Base-by-base conservation (phyloP, 2,888 invertebrate genomes). In the Epsilonema sp. region DNA sequence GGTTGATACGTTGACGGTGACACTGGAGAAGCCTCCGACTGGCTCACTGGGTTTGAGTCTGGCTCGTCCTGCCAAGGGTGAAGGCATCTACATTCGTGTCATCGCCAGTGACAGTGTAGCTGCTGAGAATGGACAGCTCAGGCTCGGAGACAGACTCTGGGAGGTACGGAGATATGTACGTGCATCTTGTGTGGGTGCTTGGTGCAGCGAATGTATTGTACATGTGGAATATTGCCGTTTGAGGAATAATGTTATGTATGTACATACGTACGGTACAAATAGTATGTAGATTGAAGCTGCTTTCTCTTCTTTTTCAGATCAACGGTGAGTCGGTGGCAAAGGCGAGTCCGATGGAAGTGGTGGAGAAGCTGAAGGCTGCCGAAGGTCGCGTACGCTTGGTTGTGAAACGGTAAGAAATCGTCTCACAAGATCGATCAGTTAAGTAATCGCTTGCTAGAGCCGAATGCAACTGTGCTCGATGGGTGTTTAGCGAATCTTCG, bases 81-180 rank as follows among this genome's bases (percentile, higher is more conserved):
- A 49, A 59, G 44, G 48, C 4, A 48, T 49, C 21, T 49, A 46
- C 26, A 37, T 49, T 16, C 37, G 47, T 39, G 56, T 51, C 46
- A 62, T 63, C 42, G 55, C 57, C 19, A 49, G 54, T 3, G 57
- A 54, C 25, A 59, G 60, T 5, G 53, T 58, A 5, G 63, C 63
- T 22, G 56, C 49, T 16, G 40, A 40, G 16, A 56, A 58, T n/a
- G 60, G 57, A 13, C 40, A 54, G 20, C 51, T 58, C n/a, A 49
- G 49, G 36, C 53, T 58, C 22, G 60, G 58, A 16, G 58, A 58
- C 31, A 45, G 51, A 22, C 50, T 58, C 37, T 48, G 49, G 19
- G 19, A 25, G 37, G 47, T 48, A 20, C n/a, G n/a, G n/a, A n/a
- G n/a, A n/a, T n/a, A n/a, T n/a, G n/a, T n/a, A n/a, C n/a, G n/a